Evolutionary conservation across 2,113 vertebrate species (phyloP).

Genomic region (Scomber colias): DNA sequence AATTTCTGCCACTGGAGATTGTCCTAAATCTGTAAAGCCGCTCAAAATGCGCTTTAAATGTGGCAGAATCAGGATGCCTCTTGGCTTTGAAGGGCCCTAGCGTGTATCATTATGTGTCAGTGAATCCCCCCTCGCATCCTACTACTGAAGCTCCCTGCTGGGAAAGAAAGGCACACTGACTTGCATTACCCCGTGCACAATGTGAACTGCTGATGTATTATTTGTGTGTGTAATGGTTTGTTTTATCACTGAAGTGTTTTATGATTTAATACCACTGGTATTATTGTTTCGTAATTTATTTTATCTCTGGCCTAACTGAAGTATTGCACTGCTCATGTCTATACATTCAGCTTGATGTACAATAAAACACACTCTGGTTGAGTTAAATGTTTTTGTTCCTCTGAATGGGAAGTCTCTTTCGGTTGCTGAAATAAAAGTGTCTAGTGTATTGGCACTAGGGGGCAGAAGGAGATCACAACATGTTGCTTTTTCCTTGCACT

Average conservation of each 20-base stretch:
- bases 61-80: slow-evolving; percentile 15
- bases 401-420: background rate
- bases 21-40: slow-evolving; percentile 12
- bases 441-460: slow-evolving; percentile 33
- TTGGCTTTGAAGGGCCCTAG: background rate
- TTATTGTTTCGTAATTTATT: slow-evolving; percentile 44
- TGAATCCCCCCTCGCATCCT: background rate
- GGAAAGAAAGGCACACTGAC: background rate
- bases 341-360: slow-evolving; percentile 43
- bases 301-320: slow-evolving; percentile 27
- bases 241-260: slow-evolving; percentile 21
- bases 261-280: slow-evolving; percentile 8
- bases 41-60: slow-evolving; percentile 25
- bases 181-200: slow-evolving; percentile 14
- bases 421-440: background rate
- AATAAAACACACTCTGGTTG: slow-evolving; percentile 45
- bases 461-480: slow-evolving; percentile 40
- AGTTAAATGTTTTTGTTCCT: background rate
- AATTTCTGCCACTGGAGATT: slow-evolving; percentile 4
- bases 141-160: background rate
- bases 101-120: slow-evolving; percentile 3
- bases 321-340: slow-evolving; percentile 15
- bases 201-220: slow-evolving; percentile 30
- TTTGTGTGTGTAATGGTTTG: background rate
- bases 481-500: background rate